Evolutionary conservation across 1,140 invertebrate genomes (phyloP).

Genomic region (Notospermus geniculatus): DNA sequence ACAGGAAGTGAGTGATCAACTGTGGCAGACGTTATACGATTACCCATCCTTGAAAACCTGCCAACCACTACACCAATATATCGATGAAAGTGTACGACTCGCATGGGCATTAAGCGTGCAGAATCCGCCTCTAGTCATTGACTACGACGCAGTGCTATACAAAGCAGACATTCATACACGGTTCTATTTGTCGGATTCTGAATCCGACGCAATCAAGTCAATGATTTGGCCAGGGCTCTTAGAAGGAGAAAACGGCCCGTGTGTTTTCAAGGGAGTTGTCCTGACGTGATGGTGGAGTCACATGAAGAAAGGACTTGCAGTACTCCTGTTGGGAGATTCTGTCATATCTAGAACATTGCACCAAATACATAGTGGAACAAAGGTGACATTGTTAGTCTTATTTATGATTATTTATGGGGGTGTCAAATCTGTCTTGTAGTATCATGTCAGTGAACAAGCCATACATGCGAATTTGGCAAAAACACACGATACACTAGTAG

Average conservation of each 20-base stretch:
- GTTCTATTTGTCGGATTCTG: conserved; percentile 65
- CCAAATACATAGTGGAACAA: too few species aligned
- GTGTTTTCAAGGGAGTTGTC: conserved; percentile 71
- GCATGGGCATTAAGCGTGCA: conserved; percentile 63
- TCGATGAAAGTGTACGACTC: conserved; percentile 64
- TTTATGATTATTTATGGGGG: too few species aligned
- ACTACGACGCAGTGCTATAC: conserved; percentile 64
- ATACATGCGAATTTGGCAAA: too few species aligned
- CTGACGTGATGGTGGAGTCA: conserved; percentile 65
- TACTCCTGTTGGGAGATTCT: too few species aligned
- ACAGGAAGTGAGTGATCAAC: conserved; percentile 66
- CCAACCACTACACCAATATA: conserved; percentile 64
- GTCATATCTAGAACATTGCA: too few species aligned
- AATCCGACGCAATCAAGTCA: conserved; percentile 62
- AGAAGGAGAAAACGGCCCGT: conserved; percentile 64
- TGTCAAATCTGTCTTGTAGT: too few species aligned
- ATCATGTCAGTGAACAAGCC: too few species aligned
- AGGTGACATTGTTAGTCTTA: too few species aligned
- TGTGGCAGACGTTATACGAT: conserved; percentile 72
- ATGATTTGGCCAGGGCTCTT: conserved; percentile 73
- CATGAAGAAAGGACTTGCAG: too few species aligned
- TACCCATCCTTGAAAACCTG: conserved; percentile 71
- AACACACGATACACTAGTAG: too few species aligned
- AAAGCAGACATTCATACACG: conserved; percentile 64
- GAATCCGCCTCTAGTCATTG: conserved; percentile 59